Evolutionary conservation across 2,113 vertebrate genomes (phyloP).

Genomic region (Megalops atlanticus): DNA sequence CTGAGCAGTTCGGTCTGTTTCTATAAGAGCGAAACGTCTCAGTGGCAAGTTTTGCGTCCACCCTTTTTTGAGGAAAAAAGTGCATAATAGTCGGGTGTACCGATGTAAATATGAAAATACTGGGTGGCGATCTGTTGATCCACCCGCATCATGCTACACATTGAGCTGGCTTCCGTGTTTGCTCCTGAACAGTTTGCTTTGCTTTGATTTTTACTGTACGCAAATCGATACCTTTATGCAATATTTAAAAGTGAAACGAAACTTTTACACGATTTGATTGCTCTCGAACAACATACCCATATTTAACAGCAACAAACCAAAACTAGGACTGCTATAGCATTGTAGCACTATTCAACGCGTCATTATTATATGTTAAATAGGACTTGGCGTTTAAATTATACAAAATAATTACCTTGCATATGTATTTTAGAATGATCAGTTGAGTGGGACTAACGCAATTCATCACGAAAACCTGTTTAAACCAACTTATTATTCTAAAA

Average conservation of each 20-base stretch:
- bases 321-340: too few relatives aligned
- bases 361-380: too few relatives aligned
- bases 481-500: background rate
- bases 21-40: background rate
- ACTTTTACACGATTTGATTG: background rate
- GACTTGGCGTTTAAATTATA: too few relatives aligned
- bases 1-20: background rate
- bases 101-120: background rate
- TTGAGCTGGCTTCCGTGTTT: background rate
- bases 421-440: too few relatives aligned
- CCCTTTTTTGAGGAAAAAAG: background rate
- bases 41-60: background rate
- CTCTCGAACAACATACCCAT: background rate
- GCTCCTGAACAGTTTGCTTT: background rate
- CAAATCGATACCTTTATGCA: background rate
- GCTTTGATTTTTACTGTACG: background rate
- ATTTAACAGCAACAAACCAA: background rate
- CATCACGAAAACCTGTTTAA: background rate
- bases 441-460: too few relatives aligned
- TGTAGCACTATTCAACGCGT: too few relatives aligned
- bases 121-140: background rate
- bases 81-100: background rate
- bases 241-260: background rate
- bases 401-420: too few relatives aligned
- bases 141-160: constrained; percentile 11